Percentiles rank a stretch among this genome's conserved stretches.
Evolutionary conservation across 2,113 vertebrate species (phyloP).

Genomic region (Lathamus discolor): DNA sequence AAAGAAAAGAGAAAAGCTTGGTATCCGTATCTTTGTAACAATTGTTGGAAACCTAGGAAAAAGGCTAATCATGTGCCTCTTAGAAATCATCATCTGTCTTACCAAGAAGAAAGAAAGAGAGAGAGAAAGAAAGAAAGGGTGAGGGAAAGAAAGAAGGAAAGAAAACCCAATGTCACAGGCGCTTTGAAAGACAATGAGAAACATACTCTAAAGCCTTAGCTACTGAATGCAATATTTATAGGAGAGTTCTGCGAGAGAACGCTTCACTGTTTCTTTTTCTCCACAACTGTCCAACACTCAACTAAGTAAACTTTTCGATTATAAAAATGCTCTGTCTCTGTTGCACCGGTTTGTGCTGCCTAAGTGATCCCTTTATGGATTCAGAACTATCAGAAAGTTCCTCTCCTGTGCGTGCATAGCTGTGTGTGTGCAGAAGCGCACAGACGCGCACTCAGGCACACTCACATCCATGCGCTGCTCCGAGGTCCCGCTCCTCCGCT

Average conservation of each 20-base stretch:
- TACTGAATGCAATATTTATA: constrained; percentile 72
- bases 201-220: constrained; percentile 71
- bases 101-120: constrained; percentile 35
- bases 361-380: constrained; percentile 62
- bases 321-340: constrained; percentile 65
- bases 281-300: constrained; percentile 65
- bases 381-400: constrained; percentile 69
- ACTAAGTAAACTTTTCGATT: constrained; percentile 69
- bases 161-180: constrained; percentile 71
- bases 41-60: constrained; percentile 71
- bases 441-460: constrained; percentile 48
- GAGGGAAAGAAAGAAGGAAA: constrained; percentile 3
- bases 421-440: constrained; percentile 37
- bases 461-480: constrained; percentile 59
- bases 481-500: constrained; percentile 53
- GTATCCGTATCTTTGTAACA: constrained; percentile 64
- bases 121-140: background rate
- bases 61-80: constrained; percentile 72
- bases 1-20: constrained; percentile 42
- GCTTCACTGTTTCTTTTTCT: constrained; percentile 35
- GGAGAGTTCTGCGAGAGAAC: constrained; percentile 64
- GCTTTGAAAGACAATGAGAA: constrained; percentile 73
- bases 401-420: constrained; percentile 46
- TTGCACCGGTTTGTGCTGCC: constrained; percentile 73
- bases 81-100: constrained; percentile 73